Base-by-base conservation (phyloP, 2,797 vertebrate genomes). In the Trachurus trachurus region DNA sequence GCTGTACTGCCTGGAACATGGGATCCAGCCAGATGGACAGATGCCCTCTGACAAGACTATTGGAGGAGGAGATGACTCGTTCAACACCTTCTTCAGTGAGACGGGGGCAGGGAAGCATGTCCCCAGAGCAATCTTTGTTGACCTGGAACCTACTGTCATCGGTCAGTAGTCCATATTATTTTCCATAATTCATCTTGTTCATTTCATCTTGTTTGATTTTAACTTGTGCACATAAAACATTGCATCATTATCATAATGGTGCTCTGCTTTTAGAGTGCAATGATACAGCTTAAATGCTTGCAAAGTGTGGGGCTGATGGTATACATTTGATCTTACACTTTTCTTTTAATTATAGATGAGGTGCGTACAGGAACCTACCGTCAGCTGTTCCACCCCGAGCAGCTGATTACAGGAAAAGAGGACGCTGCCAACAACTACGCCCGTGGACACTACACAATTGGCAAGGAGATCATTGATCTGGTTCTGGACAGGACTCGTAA, bases 381-480 rank as follows among this genome's bases (percentile, higher is more conserved):
- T 0, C 95, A 95, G 68, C 86, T 95, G 37, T 95, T 95, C 79
- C 95, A 95, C 79, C 95, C 95, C 21, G 95, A 96, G 54, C 95
- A 95, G 89, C 90, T 96, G 45, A 95, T 95, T 45, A 95, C 95
- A 57, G 95, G 95, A 62, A 96, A 96, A 58, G 95, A 96, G n/a
- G 95, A 96, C 49, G 95, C 95, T 44, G 95, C 95, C 74, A 96
- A 96, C 65, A 95, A 96, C 83, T 96, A 95, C 6, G 95, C 95
- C 19, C 92, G 95, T 3, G 95, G 95, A 47, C 95, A 96, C 83
- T 95, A 95, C 92, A 95, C 95, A 72, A 95, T 95, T 0, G 94
- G 95, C 62, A 96, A 95, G 75, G 95, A 95, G 81, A 95, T 95
- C 76, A 95, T 96, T 49, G 94, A 95, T 79, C 76, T 95, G 52